Evolutionary conservation across 2,888 invertebrate species (phyloP).

Genomic region (Amblyteles armatorius): DNA sequence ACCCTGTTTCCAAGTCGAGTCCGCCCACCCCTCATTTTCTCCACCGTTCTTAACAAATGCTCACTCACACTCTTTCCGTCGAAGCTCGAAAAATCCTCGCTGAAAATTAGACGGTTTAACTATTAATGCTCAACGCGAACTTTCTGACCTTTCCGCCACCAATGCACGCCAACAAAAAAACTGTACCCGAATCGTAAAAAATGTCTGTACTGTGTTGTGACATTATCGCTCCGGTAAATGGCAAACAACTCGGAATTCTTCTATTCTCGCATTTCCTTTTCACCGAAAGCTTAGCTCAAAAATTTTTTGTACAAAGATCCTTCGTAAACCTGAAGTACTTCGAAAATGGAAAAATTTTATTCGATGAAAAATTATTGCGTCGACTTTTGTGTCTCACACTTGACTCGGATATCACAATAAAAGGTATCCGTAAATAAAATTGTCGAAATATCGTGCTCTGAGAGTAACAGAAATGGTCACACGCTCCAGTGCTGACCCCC

Average conservation of each 20-base stretch:
- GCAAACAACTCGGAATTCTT: background rate
- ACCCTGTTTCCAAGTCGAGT: conserved; percentile 67
- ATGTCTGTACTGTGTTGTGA: conserved; percentile 1
- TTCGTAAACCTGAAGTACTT: background rate
- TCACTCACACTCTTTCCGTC: conserved; percentile 75
- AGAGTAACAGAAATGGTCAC: conserved; percentile 80
- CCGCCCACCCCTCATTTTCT: conserved; percentile 64
- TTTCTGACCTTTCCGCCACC: conserved; percentile 23
- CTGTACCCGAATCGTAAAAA: conserved; percentile 8
- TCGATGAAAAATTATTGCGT: background rate
- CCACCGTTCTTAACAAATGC: conserved; percentile 81
- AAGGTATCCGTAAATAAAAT: conserved; percentile 79
- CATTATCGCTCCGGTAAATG: conserved; percentile 21
- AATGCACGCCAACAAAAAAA: conserved; percentile 38
- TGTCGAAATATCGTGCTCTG: conserved; percentile 65
- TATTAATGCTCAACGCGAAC: conserved; percentile 76
- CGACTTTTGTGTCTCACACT: conserved; percentile 4
- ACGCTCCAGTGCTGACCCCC: conserved; percentile 83
- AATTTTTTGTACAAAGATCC: background rate
- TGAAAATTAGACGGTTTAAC: conserved; percentile 83
- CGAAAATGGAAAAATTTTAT: background rate
- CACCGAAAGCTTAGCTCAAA: conserved; percentile 16
- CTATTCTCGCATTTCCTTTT: background rate
- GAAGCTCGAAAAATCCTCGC: conserved; percentile 78
- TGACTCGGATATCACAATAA: conserved; percentile 39